Conservation (phyloP, 2,797 vertebrate species). For the Cheirogaleus major region DNA sequence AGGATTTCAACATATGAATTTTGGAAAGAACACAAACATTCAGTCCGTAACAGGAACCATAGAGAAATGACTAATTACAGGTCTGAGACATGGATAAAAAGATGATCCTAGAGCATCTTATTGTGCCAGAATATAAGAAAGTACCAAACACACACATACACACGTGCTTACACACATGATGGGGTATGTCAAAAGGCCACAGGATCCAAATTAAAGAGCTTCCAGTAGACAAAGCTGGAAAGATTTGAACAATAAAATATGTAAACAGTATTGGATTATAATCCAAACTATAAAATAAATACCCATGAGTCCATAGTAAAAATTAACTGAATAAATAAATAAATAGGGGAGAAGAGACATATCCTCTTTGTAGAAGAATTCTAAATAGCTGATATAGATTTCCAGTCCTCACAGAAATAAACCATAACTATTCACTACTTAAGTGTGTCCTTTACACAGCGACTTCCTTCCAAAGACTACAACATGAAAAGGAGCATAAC, state of each 20-base stretch:
- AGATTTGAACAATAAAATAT: background rate
- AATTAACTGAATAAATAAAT: background rate
- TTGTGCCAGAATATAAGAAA: background rate
- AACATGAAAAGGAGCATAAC: background rate
- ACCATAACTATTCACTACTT: background rate
- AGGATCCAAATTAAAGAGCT: background rate
- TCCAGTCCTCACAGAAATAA: background rate
- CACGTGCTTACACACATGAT: background rate
- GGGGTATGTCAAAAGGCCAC: background rate
- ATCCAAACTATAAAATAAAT: background rate
- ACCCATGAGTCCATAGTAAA: background rate
- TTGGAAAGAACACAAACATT: background rate
- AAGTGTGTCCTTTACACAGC: background rate
- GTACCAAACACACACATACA: background rate
- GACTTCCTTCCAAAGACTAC: background rate
- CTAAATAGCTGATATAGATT: background rate
- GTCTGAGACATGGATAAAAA: background rate
- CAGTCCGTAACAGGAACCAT: background rate
- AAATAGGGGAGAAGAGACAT: background rate
- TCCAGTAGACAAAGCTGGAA: background rate
- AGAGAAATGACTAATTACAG: background rate
- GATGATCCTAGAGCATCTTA: background rate
- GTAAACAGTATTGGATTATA: background rate
- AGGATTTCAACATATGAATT: background rate
- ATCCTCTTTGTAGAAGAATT: background rate